Conservation (phyloP, 1,140 invertebrate species). For the Acromyrmex heyeri region DNA sequence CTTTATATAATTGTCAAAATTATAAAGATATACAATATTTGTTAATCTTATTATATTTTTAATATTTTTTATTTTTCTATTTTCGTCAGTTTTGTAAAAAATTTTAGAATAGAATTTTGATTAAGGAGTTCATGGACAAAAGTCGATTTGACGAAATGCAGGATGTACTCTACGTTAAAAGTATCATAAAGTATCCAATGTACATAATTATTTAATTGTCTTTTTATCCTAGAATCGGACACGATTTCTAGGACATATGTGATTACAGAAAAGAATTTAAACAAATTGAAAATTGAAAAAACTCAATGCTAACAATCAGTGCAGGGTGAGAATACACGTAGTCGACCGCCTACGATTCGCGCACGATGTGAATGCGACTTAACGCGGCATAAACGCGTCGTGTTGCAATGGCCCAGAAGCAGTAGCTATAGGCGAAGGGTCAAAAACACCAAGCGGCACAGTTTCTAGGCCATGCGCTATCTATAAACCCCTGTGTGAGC, state of each 20-base stretch:
- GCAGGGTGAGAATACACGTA: neutral
- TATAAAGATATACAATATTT: slow-evolving; percentile 30
- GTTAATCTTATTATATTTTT: too few relatives aligned
- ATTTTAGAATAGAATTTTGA: neutral
- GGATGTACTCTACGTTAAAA: neutral
- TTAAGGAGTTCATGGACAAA: neutral
- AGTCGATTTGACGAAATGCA: neutral
- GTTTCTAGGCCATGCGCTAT: slow-evolving; percentile 87
- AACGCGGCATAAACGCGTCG: slow-evolving; percentile 67
- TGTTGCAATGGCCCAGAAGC: slow-evolving; percentile 84
- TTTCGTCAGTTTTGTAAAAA: too few relatives aligned
- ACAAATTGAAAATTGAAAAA: neutral
- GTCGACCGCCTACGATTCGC: neutral
- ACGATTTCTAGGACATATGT: neutral
- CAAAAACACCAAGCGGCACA: slow-evolving; percentile 86
- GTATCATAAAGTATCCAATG: neutral
- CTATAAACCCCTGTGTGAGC: slow-evolving; percentile 85
- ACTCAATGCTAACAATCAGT: neutral
- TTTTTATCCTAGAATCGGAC: too few relatives aligned
- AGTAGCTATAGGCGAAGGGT: slow-evolving; percentile 86
- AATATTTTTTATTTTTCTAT: too few relatives aligned
- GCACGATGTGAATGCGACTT: slow-evolving; percentile 72
- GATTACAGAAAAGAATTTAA: neutral
- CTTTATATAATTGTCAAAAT: slow-evolving; percentile 52
- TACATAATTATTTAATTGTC: too few relatives aligned